Evolutionary conservation across 1,140 invertebrate genomes (phyloP), one percentile per base, ranked within the genome.

Genomic region (Aleiodes sp.): DNA sequence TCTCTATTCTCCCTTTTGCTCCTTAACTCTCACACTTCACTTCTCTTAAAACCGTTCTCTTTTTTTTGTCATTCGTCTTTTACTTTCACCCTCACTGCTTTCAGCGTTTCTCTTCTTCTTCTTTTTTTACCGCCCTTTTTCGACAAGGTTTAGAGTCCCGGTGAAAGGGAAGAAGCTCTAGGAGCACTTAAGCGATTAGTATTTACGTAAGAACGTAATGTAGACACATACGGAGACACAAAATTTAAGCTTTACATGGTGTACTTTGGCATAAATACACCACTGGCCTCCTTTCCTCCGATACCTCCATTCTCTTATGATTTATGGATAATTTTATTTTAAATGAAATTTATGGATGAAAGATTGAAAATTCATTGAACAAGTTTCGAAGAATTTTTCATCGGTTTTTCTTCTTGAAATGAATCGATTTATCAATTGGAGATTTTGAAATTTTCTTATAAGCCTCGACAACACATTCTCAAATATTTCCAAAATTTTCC

Each of bases 151-250:
- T 33, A 29, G 31, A 9, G 56, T 61, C 37, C 21, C 41, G 24
- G 9, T 56, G 26, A 64, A 63, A 56, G 60, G 46, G 33, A 57
- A 64, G 60, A 64, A 70, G 14, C 61, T 70, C 37, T 21, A 65
- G 29, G 31, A 46, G 52, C 46, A 65, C 62, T 65, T 43, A 59
- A 65, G 61, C 62, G 68, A 70, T 70, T 70, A 70, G 62, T 60
- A 64, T 37, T 16, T 70, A 65, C 14, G n/a, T 39, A 31, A 43
- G 57, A 21, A 41, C 14, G 21, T 16, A 19, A 31, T n/a, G 41
- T 16, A 16, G 37, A 41, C 14, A 28, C 35, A 21, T 31, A 28
- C 2, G n/a, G 28, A 29, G 35, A 41, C 14, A n/a, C n/a, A 6
- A 56, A 65, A 19, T 33, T 65, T 6, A 33, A 21, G 28, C 28